phyloP scores from a whole-genome alignment of 1,140 invertebrate genomes.

The Caenorhabditis briggsae region DNA sequence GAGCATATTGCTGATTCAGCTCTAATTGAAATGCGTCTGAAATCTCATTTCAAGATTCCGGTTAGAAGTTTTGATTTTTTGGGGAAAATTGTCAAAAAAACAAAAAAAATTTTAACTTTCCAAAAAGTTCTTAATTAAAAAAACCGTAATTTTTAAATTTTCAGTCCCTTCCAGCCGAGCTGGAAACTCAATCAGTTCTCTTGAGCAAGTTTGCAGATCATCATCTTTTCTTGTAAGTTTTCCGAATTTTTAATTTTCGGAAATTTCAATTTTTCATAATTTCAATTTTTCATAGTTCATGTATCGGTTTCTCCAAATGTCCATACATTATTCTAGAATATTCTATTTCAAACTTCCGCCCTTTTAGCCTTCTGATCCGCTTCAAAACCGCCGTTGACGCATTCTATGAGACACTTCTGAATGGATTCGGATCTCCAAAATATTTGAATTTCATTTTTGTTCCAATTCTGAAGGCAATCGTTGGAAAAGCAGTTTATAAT shows the following conservation, averaged over 20 bases:
- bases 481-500: neutral
- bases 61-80: neutral
- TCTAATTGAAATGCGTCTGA: conserved; percentile 70
- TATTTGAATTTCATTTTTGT: neutral
- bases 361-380: neutral
- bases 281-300: no score
- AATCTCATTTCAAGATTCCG: conserved; percentile 80
- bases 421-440: neutral
- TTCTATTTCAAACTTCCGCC: neutral
- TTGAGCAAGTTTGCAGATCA: conserved; percentile 9
- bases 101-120: no score
- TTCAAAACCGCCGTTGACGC: conserved; percentile 1
- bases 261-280: no score
- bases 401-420: neutral
- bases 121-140: no score
- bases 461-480: conserved; percentile 4
- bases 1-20: conserved; percentile 75
- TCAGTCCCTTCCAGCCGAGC: neutral
- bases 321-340: no score
- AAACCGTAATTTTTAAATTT: neutral
- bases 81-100: no score
- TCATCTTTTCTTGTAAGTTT: conserved; percentile 40
- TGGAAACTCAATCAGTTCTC: neutral
- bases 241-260: no score
- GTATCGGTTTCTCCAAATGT: no score